A percentile compares a stretch with the other conserved stretches of the same genome.
phyloP scores from a whole-genome alignment of 2,113 vertebrate species.

The Saimiri boliviensis region DNA sequence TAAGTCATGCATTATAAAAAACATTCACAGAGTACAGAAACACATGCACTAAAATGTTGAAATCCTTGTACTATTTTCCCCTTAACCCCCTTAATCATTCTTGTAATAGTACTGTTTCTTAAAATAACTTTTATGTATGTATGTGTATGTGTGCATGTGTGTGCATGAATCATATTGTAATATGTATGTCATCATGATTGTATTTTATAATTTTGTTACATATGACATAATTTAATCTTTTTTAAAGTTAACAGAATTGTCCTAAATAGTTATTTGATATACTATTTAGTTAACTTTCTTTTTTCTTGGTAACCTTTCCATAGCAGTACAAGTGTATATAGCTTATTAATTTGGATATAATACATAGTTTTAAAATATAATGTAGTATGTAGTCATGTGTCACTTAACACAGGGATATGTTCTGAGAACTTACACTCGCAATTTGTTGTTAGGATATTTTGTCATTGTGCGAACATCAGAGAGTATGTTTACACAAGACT shows the following conservation, averaged over 20 bases:
- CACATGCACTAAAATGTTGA: neutral
- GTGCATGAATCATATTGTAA: neutral
- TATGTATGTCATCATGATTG: neutral
- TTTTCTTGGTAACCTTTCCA: neutral
- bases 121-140: neutral
- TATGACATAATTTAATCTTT: neutral
- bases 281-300: neutral
- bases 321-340: neutral
- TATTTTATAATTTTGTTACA: neutral
- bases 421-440: neutral
- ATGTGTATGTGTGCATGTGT: neutral
- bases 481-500: neutral
- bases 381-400: neutral
- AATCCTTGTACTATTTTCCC: neutral
- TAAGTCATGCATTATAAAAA: conserved; percentile 13
- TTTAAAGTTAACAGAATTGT: neutral
- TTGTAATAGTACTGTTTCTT: neutral
- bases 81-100: neutral
- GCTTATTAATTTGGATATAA: neutral
- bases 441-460: neutral
- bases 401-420: neutral
- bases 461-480: neutral
- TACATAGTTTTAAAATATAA: neutral
- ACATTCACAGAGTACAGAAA: neutral
- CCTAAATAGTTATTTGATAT: neutral